These are phyloP conservation scores for Catostomus latipinnis DNA, from an alignment of 2,797 vertebrate genomes.

Conservation along the genomic window DNA sequence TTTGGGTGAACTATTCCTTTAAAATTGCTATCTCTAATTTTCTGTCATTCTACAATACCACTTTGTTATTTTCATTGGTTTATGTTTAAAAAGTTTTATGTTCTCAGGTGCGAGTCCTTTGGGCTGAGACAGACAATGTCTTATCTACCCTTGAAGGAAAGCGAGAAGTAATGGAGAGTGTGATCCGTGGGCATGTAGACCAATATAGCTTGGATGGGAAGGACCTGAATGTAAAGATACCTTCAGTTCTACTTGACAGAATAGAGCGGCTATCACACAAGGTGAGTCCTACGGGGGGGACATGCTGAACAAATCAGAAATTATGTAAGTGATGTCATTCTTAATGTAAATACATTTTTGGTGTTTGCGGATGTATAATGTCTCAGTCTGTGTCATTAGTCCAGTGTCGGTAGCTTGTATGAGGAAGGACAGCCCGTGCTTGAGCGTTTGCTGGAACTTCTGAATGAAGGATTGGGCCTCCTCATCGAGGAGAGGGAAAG, in stretches of 20 bases:
- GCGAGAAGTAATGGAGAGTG: constrained; percentile 77
- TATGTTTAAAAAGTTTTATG: background rate
- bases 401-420: constrained; percentile 79
- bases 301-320: too few relatives aligned
- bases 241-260: constrained; percentile 73
- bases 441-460: constrained; percentile 81
- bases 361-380: background rate
- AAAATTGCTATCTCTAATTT: background rate
- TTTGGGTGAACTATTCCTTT: too few relatives aligned
- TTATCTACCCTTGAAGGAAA: constrained; percentile 77
- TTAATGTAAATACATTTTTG: background rate
- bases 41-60: background rate
- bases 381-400: constrained; percentile 70
- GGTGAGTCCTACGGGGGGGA: constrained; percentile 72
- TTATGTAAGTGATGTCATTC: too few relatives aligned
- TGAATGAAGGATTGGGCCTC: constrained; percentile 80
- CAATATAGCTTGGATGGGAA: constrained; percentile 81
- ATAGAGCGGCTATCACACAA: constrained; percentile 75
- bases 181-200: constrained; percentile 73
- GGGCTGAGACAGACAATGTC: constrained; percentile 75
- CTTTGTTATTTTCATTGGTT: background rate
- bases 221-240: constrained; percentile 75
- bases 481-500: constrained; percentile 72
- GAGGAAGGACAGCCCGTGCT: constrained; percentile 84
- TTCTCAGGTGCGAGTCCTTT: constrained; percentile 83